Evolutionary conservation across 2,888 invertebrate species (phyloP), one percentile per base, ranked within the genome.

Genomic region (Prenolepis imparis): DNA sequence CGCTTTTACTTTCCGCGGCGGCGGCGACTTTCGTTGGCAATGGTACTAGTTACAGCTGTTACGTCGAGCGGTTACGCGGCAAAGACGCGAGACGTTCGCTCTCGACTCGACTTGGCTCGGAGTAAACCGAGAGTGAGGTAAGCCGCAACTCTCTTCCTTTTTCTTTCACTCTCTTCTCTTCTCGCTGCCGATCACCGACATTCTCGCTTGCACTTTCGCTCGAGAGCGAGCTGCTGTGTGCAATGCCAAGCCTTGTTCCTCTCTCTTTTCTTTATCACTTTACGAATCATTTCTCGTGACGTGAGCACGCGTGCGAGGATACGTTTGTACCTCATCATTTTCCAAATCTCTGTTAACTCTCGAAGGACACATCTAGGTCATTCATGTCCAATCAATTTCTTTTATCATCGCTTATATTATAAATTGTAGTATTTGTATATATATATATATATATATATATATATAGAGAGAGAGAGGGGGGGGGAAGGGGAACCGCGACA

Each of bases 11-110:
- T 94, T 94, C 93, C 92, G 90, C 87, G 87, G 86, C 86, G 87
- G 86, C 85, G 87, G 90, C 28, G 55, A n/a, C 94, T 93, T 93
- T 93, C 94, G 90, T 93, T 94, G 94, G 94, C 94, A 94, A 94
- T 94, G 94, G 93, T 93, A 94, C 93, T 93, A 93, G 94, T 94
- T 94, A 94, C 93, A 93, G 91, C 90, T 89, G 92, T 94, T 94
- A 94, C 93, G 94, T 93, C 89, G 86, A 85, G 84, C 91, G 91
- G 89, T 93, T 93, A 92, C 92, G 91, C 86, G 90, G 84, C 74
- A 68, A 80, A 85, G 81, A 84, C 61, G 61, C 67, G 80, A 63
- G 80, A 52, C 78, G 84, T 67, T 84, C 61, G 72, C 68, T 78
- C 57, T 68, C 77, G 55, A 67, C 84, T 75, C 70, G 78, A 66